Conservation (phyloP, 1,140 invertebrate genomes). For the Papilio polytes region DNA sequence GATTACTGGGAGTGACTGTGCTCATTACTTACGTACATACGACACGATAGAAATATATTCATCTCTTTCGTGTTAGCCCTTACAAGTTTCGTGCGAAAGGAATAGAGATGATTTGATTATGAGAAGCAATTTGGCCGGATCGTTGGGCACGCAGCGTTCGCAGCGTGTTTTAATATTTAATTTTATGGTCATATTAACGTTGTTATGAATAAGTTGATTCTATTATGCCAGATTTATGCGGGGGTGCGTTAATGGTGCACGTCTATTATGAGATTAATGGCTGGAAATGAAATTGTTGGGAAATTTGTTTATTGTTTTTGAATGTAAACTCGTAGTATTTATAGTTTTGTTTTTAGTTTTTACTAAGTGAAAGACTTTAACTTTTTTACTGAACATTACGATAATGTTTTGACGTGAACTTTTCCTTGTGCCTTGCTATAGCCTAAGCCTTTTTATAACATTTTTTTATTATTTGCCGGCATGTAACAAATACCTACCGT, state of each 20-base stretch:
- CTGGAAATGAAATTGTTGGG: slow-evolving; percentile 57
- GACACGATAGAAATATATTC: slow-evolving; percentile 46
- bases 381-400: too few relatives aligned
- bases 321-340: slow-evolving; percentile 35
- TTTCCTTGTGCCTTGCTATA: too few relatives aligned
- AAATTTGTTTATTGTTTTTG: slow-evolving; percentile 52
- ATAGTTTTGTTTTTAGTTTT: background rate
- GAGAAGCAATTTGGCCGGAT: slow-evolving; percentile 54
- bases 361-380: too few relatives aligned
- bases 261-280: slow-evolving; percentile 58
- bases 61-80: slow-evolving; percentile 53
- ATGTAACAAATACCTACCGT: too few relatives aligned
- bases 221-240: slow-evolving; percentile 71
- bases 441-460: too few relatives aligned
- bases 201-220: slow-evolving; percentile 75
- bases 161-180: slow-evolving; percentile 79
- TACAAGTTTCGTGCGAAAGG: slow-evolving; percentile 39
- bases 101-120: slow-evolving; percentile 53
- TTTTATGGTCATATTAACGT: slow-evolving; percentile 74
- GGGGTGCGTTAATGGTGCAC: slow-evolving; percentile 64
- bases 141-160: slow-evolving; percentile 55
- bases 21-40: slow-evolving; percentile 69
- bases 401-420: too few relatives aligned
- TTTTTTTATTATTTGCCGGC: too few relatives aligned
- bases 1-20: slow-evolving; percentile 74